Percentiles rank a stretch among this genome's conserved stretches.
phyloP scores from a whole-genome alignment of 2,888 invertebrate genomes.

The Epinotia demarniana region DNA sequence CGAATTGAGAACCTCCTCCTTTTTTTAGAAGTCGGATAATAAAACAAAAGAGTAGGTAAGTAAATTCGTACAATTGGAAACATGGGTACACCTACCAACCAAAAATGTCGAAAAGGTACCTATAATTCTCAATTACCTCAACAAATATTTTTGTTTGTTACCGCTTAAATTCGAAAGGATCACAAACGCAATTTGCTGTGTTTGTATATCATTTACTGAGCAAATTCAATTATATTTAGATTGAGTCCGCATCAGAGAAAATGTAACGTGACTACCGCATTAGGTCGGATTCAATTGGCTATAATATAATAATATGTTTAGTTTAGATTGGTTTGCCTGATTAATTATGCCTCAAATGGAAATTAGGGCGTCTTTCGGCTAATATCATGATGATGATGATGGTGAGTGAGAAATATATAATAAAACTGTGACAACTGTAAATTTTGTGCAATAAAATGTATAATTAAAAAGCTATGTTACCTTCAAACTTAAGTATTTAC shows the following conservation, averaged over 20 bases:
- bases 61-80: not conserved
- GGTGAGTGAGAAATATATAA: too few species aligned
- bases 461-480: too few species aligned
- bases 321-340: not conserved
- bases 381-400: too few species aligned
- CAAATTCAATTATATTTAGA: slow-evolving; percentile 42
- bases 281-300: slow-evolving; percentile 14
- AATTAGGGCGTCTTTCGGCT: too few species aligned
- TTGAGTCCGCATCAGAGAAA: slow-evolving; percentile 23
- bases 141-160: slow-evolving; percentile 41
- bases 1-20: too few species aligned
- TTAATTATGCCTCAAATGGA: not conserved
- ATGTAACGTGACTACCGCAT: not conserved
- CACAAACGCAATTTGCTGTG: slow-evolving; percentile 33
- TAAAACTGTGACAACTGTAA: too few species aligned
- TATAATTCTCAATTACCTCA: slow-evolving; percentile 38
- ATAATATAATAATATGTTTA: not conserved
- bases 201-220: slow-evolving; percentile 43
- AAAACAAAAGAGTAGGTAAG: too few species aligned
- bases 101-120: not conserved
- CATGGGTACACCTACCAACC: not conserved
- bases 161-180: slow-evolving; percentile 37
- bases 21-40: too few species aligned
- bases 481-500: too few species aligned
- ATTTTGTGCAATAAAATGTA: too few species aligned